Conservation (phyloP, 1,140 invertebrate genomes). For the Samia ricini region DNA sequence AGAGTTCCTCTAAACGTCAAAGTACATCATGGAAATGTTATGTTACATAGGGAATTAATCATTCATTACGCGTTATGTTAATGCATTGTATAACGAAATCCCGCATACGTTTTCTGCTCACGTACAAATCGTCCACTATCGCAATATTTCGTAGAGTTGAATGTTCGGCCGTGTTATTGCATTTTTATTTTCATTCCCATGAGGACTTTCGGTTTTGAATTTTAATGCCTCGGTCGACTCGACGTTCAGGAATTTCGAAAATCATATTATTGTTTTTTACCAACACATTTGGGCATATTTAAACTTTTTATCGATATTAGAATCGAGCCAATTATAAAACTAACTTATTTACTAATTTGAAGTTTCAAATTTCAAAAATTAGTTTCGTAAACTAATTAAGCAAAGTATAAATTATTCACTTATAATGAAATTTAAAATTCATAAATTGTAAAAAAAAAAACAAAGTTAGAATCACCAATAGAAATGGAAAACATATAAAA, state of each 20-base stretch:
- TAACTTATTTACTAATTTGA: too few relatives aligned
- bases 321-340: too few relatives aligned
- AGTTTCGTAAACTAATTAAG: too few relatives aligned
- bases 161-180: conserved; percentile 12
- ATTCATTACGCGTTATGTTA: conserved; percentile 41
- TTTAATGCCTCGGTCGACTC: background rate
- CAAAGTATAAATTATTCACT: too few relatives aligned
- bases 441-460: too few relatives aligned
- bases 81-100: conserved; percentile 33
- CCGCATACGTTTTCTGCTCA: conserved; percentile 30
- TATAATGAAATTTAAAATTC: too few relatives aligned
- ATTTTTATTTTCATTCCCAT: conserved; percentile 19
- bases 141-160: conserved; percentile 16
- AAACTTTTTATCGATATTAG: too few relatives aligned
- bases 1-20: background rate
- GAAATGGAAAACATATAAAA: background rate
- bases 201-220: conserved; percentile 13
- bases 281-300: background rate
- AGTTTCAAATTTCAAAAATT: too few relatives aligned
- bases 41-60: conserved; percentile 19
- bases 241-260: background rate
- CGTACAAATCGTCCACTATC: conserved; percentile 7
- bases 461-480: background rate
- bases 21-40: background rate
- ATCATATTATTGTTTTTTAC: background rate